Base-by-base conservation (phyloP, 2,888 invertebrate genomes). In the Archips crataeganus region DNA sequence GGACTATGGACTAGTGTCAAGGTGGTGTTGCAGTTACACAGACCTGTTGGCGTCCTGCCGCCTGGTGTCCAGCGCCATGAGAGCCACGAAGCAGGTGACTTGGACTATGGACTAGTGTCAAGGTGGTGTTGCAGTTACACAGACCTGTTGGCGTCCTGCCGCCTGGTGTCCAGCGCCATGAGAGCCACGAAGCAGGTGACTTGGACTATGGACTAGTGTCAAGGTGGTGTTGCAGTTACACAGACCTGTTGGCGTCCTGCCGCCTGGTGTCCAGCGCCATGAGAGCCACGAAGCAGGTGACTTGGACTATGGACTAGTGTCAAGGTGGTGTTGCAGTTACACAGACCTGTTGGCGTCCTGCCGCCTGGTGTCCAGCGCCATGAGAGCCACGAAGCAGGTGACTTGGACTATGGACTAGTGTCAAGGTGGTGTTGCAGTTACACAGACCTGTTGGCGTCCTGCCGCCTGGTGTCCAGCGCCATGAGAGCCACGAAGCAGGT, bases 131-230 rank as follows among this genome's bases (percentile, higher is more conserved):
- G 36, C 2, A 36, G 36, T 10, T 9, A 1, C 11, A 45, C 45
- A 45, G 45, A 91, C 93, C 95, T 90, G 93, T 95, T 89, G 84
- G 93, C 83, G 82, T 92, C 87, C 95, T 98, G 98, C 39, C 99
- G 93, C 75, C 96, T 94, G 1, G 98, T 97, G 87, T 99, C 99
- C 75, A 96, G 90, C 1, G 98, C 96, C 78, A 99, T 95, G 64
- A 99, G 95, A 79, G 98, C 97, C 70, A 99, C 97, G 90, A 99
- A 99, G 90, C 98, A 98, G 0, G 99, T 99, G 83, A 99, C 97
- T 93, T 99, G 99, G n/a, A n/a, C n/a, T n/a, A n/a, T n/a, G n/a
- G n/a, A n/a, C n/a, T 23, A 23, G 23, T 23, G 23, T 23, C 1
- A 23, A 23, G 23, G 23, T 23, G 23, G 23, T 23, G 23, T 23